A percentile compares a stretch with the other conserved stretches of the same genome.
Evolutionary conservation across 2,113 vertebrate species (phyloP).

Genomic region (Daboia siamensis): DNA sequence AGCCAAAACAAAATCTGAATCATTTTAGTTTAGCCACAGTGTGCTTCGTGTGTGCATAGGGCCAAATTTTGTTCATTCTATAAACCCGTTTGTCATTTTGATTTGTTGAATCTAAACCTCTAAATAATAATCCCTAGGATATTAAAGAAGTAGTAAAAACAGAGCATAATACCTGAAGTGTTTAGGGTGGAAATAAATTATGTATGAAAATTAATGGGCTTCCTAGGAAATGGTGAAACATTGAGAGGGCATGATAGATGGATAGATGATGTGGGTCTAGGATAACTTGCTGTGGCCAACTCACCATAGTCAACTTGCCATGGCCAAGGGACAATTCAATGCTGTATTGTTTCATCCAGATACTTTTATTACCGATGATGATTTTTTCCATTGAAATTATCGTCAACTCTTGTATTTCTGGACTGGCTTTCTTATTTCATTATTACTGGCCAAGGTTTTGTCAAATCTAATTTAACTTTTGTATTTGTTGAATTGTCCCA

Average conservation of each 20-base stretch:
- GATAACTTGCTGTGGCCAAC: background rate
- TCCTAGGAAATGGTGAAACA: background rate
- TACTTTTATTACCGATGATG: background rate
- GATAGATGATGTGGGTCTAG: background rate
- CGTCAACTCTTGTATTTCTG: background rate
- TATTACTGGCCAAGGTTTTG: background rate
- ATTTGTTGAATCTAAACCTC: background rate
- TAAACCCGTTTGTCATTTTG: background rate
- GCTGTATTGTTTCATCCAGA: background rate
- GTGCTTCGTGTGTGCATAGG: background rate
- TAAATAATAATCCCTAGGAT: background rate
- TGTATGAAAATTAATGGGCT: background rate
- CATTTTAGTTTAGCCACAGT: background rate
- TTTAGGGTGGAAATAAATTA: background rate
- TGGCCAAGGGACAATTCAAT: background rate
- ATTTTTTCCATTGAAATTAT: background rate
- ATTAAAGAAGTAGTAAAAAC: background rate
- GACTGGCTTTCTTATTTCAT: background rate
- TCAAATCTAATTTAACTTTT: background rate
- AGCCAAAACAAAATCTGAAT: background rate
- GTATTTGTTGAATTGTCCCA: background rate
- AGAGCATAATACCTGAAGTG: background rate
- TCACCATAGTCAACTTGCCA: background rate
- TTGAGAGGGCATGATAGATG: background rate
- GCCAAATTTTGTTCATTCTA: background rate